A percentile compares a stretch with the other conserved stretches of the same genome.
Conservation (phyloP, 2,797 vertebrate genomes). For the Myiothlypis coronata region DNA sequence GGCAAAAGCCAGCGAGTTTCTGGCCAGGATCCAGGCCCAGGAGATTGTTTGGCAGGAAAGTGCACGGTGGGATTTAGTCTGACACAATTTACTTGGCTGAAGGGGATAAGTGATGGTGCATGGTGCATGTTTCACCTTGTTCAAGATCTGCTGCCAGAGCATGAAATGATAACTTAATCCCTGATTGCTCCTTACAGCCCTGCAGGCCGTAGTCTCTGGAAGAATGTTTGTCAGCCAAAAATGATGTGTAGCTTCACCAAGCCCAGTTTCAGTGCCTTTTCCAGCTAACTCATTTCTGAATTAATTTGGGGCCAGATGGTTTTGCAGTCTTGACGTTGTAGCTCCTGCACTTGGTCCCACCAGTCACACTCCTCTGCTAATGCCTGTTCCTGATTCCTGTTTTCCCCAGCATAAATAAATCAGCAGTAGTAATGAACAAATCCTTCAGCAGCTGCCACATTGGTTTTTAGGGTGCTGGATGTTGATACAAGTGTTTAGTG, state of each 20-base stretch:
- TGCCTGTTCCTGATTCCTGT: not conserved
- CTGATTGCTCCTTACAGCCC: not conserved
- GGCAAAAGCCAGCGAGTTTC: not conserved
- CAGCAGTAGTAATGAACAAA: not conserved
- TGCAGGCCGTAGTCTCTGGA: not conserved
- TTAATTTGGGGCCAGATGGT: not conserved
- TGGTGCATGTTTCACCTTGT: not conserved
- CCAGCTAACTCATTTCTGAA: not conserved
- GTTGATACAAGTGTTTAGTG: not conserved
- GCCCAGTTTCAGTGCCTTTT: not conserved
- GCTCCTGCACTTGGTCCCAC: not conserved
- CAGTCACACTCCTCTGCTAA: not conserved
- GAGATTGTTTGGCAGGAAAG: not conserved
- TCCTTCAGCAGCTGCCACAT: not conserved
- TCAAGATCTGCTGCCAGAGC: not conserved
- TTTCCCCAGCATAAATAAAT: not conserved
- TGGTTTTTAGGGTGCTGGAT: not conserved
- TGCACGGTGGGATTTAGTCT: not conserved
- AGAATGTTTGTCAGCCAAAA: not conserved
- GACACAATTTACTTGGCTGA: not conserved
- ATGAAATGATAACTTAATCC: conserved; percentile 31
- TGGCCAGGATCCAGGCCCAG: not conserved
- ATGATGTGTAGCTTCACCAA: not conserved
- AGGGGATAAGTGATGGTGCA: not conserved
- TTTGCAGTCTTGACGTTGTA: rapidly evolving